phyloP scores from a whole-genome alignment of 2,113 vertebrate species.

The Cynoglossus semilaevis region DNA sequence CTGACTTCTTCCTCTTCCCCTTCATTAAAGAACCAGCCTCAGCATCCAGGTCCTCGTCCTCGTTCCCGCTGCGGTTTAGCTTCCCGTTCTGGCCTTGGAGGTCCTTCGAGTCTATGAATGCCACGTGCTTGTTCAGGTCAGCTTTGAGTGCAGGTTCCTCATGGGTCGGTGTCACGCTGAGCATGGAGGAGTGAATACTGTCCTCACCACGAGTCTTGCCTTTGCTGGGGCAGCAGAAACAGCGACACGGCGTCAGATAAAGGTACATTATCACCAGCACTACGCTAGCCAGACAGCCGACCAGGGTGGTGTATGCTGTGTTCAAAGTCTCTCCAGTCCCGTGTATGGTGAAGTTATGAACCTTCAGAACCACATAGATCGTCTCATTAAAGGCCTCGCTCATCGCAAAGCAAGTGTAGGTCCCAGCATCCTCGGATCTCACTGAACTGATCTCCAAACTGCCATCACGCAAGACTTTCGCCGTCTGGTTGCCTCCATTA shows the following conservation, averaged over 20 bases:
- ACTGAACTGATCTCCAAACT: conserved; percentile 79
- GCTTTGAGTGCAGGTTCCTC: conserved; percentile 75
- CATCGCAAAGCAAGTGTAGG: conserved; percentile 87
- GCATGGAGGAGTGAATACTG: conserved; percentile 94
- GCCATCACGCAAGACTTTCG: conserved; percentile 77
- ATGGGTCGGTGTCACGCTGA: conserved; percentile 90
- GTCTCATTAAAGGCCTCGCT: conserved; percentile 90
- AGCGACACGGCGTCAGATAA: conserved; percentile 94
- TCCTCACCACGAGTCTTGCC: conserved; percentile 81
- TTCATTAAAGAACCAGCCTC: conserved; percentile 74
- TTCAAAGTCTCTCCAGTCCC: conserved; percentile 85
- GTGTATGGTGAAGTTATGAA: conserved; percentile 87
- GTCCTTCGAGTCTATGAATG: conserved; percentile 82
- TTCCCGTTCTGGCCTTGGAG: conserved; percentile 88
- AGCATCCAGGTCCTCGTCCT: conserved; percentile 62
- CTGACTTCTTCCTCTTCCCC: conserved; percentile 88
- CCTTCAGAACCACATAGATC: conserved; percentile 88
- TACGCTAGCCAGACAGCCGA: conserved; percentile 93
- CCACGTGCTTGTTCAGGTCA: conserved; percentile 78
- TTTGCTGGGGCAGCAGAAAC: conserved; percentile 87
- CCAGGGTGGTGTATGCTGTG: conserved; percentile 95
- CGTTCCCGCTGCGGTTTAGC: conserved; percentile 80
- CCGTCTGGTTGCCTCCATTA: conserved; percentile 77
- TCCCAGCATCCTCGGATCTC: conserved; percentile 82
- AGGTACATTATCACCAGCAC: conserved; percentile 95